Percentiles rank a stretch among this genome's conserved stretches.
Conservation (phyloP, 2,797 vertebrate genomes). For the Philypnodon macrostomus region DNA sequence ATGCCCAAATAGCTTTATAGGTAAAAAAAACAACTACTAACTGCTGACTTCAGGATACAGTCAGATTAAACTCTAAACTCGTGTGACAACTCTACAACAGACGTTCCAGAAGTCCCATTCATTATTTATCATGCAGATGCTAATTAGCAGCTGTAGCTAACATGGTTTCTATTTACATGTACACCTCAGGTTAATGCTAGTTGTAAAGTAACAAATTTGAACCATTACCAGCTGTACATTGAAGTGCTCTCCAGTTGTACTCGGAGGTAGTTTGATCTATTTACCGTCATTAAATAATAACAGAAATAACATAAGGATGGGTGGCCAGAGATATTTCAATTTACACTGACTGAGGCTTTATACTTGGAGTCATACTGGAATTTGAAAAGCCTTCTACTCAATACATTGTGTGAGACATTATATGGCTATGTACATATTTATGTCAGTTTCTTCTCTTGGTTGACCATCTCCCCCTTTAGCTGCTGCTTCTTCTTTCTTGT, state of each 20-base stretch:
- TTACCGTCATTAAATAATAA: too few relatives aligned
- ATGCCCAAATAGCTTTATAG: too few relatives aligned
- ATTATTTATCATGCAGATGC: slow-evolving; percentile 6
- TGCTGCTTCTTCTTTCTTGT: neutral
- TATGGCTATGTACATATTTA: too few relatives aligned
- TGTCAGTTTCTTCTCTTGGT: neutral
- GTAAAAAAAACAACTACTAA: too few relatives aligned
- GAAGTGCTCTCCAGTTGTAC: too few relatives aligned
- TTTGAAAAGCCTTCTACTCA: too few relatives aligned
- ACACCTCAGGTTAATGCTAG: slow-evolving; percentile 2
- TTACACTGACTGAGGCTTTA: too few relatives aligned
- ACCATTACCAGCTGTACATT: neutral
- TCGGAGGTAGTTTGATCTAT: too few relatives aligned
- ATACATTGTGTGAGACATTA: too few relatives aligned
- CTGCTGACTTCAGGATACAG: neutral
- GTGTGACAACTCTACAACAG: neutral
- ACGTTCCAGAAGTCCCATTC: neutral
- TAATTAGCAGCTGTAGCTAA: slow-evolving; percentile 9
- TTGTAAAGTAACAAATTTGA: slow-evolving; percentile 1
- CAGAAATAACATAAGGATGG: too few relatives aligned
- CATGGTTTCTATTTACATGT: neutral
- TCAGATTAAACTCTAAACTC: slow-evolving; percentile 1
- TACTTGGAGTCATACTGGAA: too few relatives aligned
- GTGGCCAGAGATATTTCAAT: too few relatives aligned
- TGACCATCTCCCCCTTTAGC: neutral